Conservation (phyloP, 64 coral and sea anemone genomes). For the Montipora capricornis region DNA sequence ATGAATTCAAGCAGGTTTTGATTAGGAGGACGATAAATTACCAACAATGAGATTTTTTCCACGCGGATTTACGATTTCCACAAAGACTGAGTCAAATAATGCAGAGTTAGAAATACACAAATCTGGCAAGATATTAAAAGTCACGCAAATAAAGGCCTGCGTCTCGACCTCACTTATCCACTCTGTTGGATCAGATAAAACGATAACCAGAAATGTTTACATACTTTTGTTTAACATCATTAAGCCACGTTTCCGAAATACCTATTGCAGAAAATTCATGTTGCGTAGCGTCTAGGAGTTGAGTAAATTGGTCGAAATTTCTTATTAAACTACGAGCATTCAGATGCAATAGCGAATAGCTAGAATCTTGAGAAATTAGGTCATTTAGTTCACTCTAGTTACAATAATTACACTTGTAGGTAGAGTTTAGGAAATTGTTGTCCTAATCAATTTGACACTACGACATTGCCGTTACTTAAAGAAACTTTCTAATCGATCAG, state of each 20-base stretch:
- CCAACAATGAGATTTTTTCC: neutral
- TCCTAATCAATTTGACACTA: too few species aligned
- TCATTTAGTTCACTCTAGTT: neutral
- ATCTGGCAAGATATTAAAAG: too few species aligned
- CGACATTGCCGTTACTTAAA: too few species aligned
- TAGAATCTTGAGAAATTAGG: neutral
- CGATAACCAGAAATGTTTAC: too few species aligned
- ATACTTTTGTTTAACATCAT: neutral
- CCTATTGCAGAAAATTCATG: slow-evolving; percentile 5
- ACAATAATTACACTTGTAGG: neutral
- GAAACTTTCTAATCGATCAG: too few species aligned
- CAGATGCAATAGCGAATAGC: neutral
- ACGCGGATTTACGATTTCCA: neutral
- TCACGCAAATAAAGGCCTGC: too few species aligned
- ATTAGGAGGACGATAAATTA: neutral
- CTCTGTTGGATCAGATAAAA: neutral
- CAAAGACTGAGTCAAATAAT: too few species aligned
- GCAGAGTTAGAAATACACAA: too few species aligned
- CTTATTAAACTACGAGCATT: neutral
- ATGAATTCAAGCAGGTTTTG: neutral
- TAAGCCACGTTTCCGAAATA: neutral
- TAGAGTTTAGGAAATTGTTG: too few species aligned
- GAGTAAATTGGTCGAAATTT: neutral
- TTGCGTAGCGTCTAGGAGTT: neutral
- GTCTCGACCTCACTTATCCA: neutral